A percentile compares a stretch with the other conserved stretches of the same genome.
phyloP scores from a whole-genome alignment of 1,140 invertebrate genomes.

The Drosophila hydei region DNA sequence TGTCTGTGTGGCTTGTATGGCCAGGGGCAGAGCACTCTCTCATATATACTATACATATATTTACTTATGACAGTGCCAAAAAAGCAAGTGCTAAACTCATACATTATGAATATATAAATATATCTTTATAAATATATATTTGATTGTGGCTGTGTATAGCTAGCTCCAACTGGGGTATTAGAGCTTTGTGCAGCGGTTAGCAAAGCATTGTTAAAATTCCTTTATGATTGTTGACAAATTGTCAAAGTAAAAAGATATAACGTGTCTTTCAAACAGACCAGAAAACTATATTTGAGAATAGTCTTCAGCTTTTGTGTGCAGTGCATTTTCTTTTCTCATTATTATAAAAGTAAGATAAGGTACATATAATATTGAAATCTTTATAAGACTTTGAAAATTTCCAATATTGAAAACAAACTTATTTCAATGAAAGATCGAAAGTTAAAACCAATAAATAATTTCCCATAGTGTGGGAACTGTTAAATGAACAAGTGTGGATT shows the following conservation, averaged over 20 bases:
- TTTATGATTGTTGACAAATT: background rate
- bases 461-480: too few relatives aligned
- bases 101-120: too few relatives aligned
- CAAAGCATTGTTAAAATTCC: background rate
- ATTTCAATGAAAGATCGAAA: too few relatives aligned
- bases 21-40: conserved; percentile 14
- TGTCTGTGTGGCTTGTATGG: conserved; percentile 23
- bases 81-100: conserved; percentile 6
- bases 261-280: background rate
- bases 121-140: too few relatives aligned
- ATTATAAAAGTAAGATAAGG: too few relatives aligned
- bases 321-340: too few relatives aligned
- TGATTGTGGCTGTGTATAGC: background rate
- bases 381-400: too few relatives aligned
- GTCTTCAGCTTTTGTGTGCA: background rate
- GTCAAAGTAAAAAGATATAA: background rate
- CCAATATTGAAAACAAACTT: too few relatives aligned
- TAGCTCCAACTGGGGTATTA: background rate
- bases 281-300: background rate
- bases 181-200: background rate
- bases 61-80: conserved; percentile 45
- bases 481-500: too few relatives aligned
- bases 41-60: conserved; percentile 6
- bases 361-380: too few relatives aligned
- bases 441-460: too few relatives aligned